Evolutionary conservation across 2,888 invertebrate genomes (phyloP).

Genomic region (Nomada fucata): DNA sequence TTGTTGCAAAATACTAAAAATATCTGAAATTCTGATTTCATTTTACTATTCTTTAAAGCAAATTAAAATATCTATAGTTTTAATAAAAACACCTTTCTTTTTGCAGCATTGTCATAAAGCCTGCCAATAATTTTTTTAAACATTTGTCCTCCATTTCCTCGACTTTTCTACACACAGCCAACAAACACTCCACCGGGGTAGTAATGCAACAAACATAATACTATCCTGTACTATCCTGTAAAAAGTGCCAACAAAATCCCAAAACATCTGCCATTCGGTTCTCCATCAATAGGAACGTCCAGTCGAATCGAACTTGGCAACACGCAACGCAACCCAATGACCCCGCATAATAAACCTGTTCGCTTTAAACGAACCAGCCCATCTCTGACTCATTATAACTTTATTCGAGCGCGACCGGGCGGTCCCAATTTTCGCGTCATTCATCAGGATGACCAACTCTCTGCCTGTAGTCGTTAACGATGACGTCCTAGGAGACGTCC

Average conservation of each 20-base stretch:
- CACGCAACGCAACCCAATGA: constrained; percentile 4
- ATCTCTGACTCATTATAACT: constrained; percentile 4
- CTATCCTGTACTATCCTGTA: no score
- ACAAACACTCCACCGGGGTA: no score
- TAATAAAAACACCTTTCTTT: no score
- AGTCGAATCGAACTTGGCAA: background rate
- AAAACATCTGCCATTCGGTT: background rate
- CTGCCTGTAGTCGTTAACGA: constrained; percentile 40
- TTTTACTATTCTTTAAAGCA: no score
- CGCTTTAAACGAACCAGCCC: constrained; percentile 24
- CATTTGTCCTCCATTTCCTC: no score
- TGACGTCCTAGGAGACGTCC: constrained; percentile 34
- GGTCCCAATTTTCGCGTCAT: constrained; percentile 61
- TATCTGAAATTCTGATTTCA: no score
- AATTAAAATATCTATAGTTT: no score
- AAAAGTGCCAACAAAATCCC: background rate
- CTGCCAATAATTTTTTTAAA: no score
- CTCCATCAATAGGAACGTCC: background rate
- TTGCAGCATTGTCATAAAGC: no score
- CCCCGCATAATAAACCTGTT: constrained; percentile 32
- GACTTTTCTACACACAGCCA: no score
- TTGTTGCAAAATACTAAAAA: no score
- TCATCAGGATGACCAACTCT: constrained; percentile 38
- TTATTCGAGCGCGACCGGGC: constrained; percentile 5
- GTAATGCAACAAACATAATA: no score